Percentiles rank a stretch among this genome's conserved stretches.
Conservation (phyloP, 2,797 vertebrate genomes). For the Masticophis lateralis region DNA sequence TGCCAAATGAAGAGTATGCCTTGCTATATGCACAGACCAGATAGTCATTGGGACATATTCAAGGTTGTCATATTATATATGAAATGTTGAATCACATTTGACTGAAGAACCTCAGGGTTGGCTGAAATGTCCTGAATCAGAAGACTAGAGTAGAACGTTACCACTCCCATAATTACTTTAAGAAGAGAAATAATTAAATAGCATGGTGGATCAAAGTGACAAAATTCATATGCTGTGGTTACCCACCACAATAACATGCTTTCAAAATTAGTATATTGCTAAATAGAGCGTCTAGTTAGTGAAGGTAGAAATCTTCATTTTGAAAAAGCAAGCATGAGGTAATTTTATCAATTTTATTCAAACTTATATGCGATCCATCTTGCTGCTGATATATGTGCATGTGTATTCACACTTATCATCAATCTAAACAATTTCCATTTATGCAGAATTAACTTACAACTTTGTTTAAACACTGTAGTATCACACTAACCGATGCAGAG, state of each 20-base stretch:
- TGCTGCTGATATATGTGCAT: background rate
- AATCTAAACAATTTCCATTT: background rate
- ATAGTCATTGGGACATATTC: background rate
- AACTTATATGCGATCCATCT: background rate
- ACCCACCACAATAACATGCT: background rate
- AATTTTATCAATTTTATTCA: background rate
- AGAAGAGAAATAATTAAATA: background rate
- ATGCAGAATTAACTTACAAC: background rate
- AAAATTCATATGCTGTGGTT: background rate
- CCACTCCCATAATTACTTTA: background rate
- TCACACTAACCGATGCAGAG: background rate
- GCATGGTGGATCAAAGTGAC: background rate
- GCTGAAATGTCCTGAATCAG: background rate
- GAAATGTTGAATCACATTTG: background rate
- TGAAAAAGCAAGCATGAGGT: background rate
- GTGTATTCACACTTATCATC: background rate
- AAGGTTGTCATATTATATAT: background rate
- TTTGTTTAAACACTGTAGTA: background rate
- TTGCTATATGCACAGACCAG: background rate
- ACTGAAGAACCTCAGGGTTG: background rate
- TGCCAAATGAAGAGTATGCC: background rate
- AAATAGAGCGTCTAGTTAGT: background rate
- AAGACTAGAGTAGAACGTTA: background rate
- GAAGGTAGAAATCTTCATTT: background rate
- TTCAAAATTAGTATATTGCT: background rate